Evolutionary conservation across 2,888 invertebrate genomes (phyloP).

Genomic region (Nephrotoma guestfalica): DNA sequence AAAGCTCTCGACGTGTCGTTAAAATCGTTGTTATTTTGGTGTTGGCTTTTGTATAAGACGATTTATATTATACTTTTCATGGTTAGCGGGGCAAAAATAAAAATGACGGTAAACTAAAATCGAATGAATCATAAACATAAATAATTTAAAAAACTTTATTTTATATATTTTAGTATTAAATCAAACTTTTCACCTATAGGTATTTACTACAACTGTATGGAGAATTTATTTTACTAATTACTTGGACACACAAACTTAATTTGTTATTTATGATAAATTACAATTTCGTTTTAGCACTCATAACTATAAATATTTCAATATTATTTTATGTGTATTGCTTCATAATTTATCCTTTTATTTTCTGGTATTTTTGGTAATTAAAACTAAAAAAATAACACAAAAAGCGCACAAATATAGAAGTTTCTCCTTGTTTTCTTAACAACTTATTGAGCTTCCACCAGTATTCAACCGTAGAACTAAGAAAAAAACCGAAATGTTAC

Average conservation of each 20-base stretch:
- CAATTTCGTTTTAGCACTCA: neutral
- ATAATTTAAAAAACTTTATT: neutral
- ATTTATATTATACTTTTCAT: neutral
- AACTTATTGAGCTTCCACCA: slow-evolving; percentile 28
- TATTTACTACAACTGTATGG: neutral
- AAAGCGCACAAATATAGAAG: neutral
- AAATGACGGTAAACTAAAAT: neutral
- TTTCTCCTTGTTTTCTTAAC: slow-evolving; percentile 31
- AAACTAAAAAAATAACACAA: neutral
- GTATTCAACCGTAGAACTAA: slow-evolving; percentile 13
- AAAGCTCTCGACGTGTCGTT: neutral
- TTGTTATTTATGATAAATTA: neutral
- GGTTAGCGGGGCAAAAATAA: neutral
- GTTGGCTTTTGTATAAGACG: neutral
- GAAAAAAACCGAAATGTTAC: neutral
- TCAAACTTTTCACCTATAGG: neutral
- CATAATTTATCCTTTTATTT: neutral
- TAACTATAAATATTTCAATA: neutral
- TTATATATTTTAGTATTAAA: neutral
- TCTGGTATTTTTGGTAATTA: neutral
- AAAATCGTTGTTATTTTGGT: neutral
- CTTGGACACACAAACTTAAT: neutral
- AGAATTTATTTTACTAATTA: neutral
- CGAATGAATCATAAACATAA: neutral
- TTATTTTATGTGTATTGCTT: neutral